phyloP scores from a whole-genome alignment of 2,113 vertebrate species.

The Dascyllus trimaculatus region DNA sequence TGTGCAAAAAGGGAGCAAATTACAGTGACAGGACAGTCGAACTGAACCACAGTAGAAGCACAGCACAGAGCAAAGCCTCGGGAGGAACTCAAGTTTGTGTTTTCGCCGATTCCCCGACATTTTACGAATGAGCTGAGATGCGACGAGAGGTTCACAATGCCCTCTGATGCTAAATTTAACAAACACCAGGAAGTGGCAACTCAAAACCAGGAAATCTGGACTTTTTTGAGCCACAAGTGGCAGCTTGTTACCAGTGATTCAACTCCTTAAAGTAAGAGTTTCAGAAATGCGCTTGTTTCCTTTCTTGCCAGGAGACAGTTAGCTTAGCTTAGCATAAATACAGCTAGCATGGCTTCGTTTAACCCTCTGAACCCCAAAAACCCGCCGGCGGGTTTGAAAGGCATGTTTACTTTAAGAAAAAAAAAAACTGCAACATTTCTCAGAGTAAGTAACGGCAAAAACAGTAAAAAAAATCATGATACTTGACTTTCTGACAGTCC shows the following conservation, averaged over 20 bases:
- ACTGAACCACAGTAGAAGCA: conserved; percentile 37
- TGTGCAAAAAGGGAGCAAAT: conserved; percentile 77
- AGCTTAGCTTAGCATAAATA: conserved; percentile 12
- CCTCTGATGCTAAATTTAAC: conserved; percentile 7
- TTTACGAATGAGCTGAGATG: neutral
- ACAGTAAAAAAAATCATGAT: too few species aligned
- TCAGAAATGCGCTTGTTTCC: neutral
- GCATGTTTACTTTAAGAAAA: too few species aligned
- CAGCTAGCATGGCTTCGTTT: neutral
- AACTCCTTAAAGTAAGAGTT: neutral
- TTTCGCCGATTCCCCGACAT: neutral
- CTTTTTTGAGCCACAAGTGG: too few species aligned
- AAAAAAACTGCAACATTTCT: too few species aligned
- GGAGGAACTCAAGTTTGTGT: neutral
- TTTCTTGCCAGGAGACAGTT: neutral
- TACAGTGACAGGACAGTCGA: conserved; percentile 49
- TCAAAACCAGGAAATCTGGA: neutral
- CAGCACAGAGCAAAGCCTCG: conserved; percentile 7
- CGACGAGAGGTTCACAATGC: neutral
- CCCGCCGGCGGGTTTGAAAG: too few species aligned
- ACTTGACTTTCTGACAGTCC: too few species aligned
- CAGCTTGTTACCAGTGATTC: neutral
- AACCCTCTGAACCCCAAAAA: neutral
- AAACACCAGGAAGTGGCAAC: neutral
- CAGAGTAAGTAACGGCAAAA: too few species aligned